Base-by-base conservation (phyloP, 2,797 vertebrate species). In the Chloroceryle inda region DNA sequence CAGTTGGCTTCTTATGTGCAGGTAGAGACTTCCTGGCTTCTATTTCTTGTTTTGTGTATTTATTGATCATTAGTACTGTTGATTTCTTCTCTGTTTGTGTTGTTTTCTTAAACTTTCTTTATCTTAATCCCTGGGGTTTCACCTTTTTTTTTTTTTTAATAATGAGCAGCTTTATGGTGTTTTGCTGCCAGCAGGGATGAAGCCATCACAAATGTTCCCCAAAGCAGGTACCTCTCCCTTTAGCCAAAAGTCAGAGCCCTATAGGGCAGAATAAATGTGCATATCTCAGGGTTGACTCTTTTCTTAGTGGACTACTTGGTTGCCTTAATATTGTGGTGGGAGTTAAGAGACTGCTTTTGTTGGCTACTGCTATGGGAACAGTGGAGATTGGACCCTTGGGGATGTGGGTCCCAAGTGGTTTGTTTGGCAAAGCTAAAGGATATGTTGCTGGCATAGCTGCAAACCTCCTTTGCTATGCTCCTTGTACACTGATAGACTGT, bases 401-500 rank as follows among this genome's bases (percentile, higher is more conserved):
- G 38, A 50, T 6, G 0, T 5, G 14, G 20, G 27, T 45, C 31
- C 10, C 1, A 47, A 63, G 35, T 15, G 21, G 26, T 59, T 80
- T 1, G 3, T 16, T 52, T 29, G 26, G 27, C 40, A 42, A 61
- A 55, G 11, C n/a, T 79, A 52, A 49, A 5, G 5, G 9, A 3
- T 5, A 3, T 2, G 2, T 19, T 56, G 21, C 22, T 6, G 24
- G 26, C 26, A 31, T 0, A 1, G 26, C 37, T 56, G 23, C 17
- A 37, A 2, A 62, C 23, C 40, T 49, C 10, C 44, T 52, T 23
- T 26, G 42, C 24, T 7, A 35, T 19, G 14, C 20, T 68, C 18
- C 26, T 40, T 49, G 0, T 8, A 13, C 0, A 0, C 42, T 44
- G 42, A 20, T 42, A 9, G 1, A 0, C 26, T 86, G 72, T 50